Evolutionary conservation across 2,797 vertebrate species (phyloP).

Genomic region (Poecilia velifera): DNA sequence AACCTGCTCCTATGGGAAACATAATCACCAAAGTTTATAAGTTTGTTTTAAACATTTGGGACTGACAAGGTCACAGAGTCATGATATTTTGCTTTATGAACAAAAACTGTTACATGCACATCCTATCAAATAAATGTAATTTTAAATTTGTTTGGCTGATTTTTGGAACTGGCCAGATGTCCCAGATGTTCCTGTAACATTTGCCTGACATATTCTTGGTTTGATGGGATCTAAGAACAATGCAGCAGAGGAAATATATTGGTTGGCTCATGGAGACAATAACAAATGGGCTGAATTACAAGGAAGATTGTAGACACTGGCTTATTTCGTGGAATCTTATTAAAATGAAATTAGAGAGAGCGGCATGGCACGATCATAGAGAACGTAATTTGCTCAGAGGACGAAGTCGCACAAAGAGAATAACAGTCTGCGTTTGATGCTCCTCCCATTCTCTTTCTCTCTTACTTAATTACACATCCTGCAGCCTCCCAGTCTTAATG

Average conservation of each 20-base stretch:
- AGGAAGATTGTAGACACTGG: conserved; percentile 39
- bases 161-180: not conserved
- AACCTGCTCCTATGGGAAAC: not conserved
- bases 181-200: not conserved
- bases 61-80: not conserved
- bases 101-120: not conserved
- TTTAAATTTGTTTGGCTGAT: not conserved
- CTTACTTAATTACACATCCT: conserved; percentile 35
- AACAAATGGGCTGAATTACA: conserved; percentile 38
- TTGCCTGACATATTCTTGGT: not conserved
- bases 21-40: too few species aligned
- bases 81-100: not conserved
- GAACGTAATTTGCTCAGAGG: conserved; percentile 25
- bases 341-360: conserved; percentile 49
- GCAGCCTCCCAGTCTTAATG: conserved; percentile 14
- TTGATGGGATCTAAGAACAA: not conserved
- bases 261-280: not conserved
- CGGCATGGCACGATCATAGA: conserved; percentile 31
- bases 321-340: conserved; percentile 10
- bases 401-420: conserved; percentile 12
- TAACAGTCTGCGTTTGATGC: conserved; percentile 24
- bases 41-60: too few species aligned
- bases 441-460: conserved; percentile 15
- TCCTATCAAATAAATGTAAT: not conserved
- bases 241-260: conserved; percentile 1